phyloP scores from a whole-genome alignment of 1,140 invertebrate genomes.

The Leucophenga varia region DNA sequence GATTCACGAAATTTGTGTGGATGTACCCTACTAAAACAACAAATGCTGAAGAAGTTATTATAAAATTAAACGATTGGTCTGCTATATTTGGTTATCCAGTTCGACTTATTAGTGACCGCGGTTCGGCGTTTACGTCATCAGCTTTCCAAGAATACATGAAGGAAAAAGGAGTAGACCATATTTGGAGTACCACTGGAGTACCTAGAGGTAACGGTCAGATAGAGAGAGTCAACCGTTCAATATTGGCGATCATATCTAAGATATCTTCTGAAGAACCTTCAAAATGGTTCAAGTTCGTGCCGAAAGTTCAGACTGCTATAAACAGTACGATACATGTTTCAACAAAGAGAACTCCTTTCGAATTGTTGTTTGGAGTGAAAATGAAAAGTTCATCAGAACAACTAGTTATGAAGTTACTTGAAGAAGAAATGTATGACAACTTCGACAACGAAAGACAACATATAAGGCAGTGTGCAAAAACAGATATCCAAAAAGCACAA shows the following conservation, averaged over 20 bases:
- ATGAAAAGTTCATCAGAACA: too few relatives aligned
- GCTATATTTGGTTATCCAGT: slow-evolving; percentile 42
- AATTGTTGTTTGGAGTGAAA: too few relatives aligned
- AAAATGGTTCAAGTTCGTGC: slow-evolving; percentile 18
- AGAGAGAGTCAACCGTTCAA: too few relatives aligned
- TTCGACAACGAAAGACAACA: too few relatives aligned
- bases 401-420: too few relatives aligned
- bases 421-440: too few relatives aligned
- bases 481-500: too few relatives aligned
- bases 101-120: slow-evolving; percentile 42
- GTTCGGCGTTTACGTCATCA: slow-evolving; percentile 46
- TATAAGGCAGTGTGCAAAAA: too few relatives aligned
- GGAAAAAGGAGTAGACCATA: slow-evolving; percentile 22
- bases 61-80: slow-evolving; percentile 22
- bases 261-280: slow-evolving; percentile 13
- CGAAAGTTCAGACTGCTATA: slow-evolving; percentile 10
- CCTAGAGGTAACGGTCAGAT: slow-evolving; percentile 32
- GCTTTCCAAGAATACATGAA: slow-evolving; percentile 14
- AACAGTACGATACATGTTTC: too few relatives aligned
- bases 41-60: neutral
- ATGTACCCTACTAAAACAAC: neutral
- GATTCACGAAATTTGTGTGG: slow-evolving; percentile 50
- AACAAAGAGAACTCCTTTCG: too few relatives aligned
- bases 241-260: slow-evolving; percentile 25
- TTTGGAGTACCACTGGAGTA: slow-evolving; percentile 29